phyloP scores from a whole-genome alignment of 2,113 vertebrate genomes.

The Pandion haliaetus region DNA sequence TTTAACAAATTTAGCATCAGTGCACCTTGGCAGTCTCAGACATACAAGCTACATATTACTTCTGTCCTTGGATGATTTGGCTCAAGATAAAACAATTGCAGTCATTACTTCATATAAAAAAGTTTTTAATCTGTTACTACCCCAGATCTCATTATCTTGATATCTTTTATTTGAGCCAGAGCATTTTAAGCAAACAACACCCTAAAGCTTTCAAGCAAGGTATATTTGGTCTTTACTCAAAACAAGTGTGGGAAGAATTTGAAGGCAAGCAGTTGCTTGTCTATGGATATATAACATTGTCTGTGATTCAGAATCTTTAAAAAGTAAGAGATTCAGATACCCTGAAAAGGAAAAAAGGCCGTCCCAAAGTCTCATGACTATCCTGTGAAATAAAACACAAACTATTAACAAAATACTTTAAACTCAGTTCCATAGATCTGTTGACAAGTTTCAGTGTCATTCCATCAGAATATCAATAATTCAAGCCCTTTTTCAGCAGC shows the following conservation, averaged over 20 bases:
- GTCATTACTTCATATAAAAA: background rate
- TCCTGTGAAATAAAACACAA: constrained; percentile 71
- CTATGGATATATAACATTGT: background rate
- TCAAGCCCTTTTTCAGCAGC: background rate
- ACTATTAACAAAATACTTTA: background rate
- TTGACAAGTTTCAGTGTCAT: background rate
- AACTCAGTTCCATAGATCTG: background rate
- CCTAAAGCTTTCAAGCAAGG: background rate
- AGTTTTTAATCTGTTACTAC: background rate
- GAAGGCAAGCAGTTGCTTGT: background rate
- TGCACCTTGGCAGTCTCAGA: background rate
- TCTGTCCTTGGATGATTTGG: background rate
- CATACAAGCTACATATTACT: background rate
- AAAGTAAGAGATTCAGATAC: constrained; percentile 45
- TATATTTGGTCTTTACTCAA: background rate
- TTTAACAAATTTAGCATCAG: background rate
- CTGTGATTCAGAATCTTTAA: background rate
- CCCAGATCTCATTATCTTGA: background rate
- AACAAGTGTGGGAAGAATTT: background rate
- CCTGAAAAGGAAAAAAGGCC: constrained; percentile 78
- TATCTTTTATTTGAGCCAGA: background rate
- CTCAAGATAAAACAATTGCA: background rate
- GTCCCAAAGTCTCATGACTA: constrained; percentile 40
- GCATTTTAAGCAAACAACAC: background rate
- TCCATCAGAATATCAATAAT: background rate